Percentiles rank a stretch among this genome's conserved stretches.
Evolutionary conservation across 2,888 invertebrate genomes (phyloP).

Genomic region (Gymnocheta viridis): DNA sequence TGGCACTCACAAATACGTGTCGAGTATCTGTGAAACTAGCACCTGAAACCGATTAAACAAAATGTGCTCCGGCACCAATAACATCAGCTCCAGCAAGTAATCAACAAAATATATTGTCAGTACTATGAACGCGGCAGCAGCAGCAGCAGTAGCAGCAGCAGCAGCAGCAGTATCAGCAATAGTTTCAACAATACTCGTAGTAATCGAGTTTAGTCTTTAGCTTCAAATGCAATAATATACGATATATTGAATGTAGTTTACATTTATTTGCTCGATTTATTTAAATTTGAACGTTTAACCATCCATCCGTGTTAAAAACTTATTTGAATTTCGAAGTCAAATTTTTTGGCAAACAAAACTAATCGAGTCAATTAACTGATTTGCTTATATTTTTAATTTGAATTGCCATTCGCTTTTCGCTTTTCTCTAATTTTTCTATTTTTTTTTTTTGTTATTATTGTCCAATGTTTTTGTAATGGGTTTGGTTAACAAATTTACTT

Average conservation of each 20-base stretch:
- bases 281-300: slow-evolving; percentile 59
- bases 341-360: slow-evolving; percentile 66
- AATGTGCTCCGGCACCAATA: slow-evolving; percentile 66
- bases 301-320: slow-evolving; percentile 64
- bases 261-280: slow-evolving; percentile 61
- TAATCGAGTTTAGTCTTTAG: slow-evolving; percentile 14
- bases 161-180: background rate
- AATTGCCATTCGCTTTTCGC: slow-evolving; percentile 60
- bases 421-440: background rate
- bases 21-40: slow-evolving; percentile 70
- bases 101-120: slow-evolving; percentile 33
- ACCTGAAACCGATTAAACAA: slow-evolving; percentile 71
- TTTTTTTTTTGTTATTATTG: background rate
- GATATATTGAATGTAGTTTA: slow-evolving; percentile 57
- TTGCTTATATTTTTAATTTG: slow-evolving; percentile 67
- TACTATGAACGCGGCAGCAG: slow-evolving; percentile 9
- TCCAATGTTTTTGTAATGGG: slow-evolving; percentile 35
- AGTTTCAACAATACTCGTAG: background rate
- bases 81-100: slow-evolving; percentile 40
- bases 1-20: slow-evolving; percentile 70
- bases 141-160: background rate
- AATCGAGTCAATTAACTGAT: slow-evolving; percentile 69
- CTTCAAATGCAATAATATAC: slow-evolving; percentile 2
- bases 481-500: slow-evolving; percentile 2
- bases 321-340: slow-evolving; percentile 58